Conservation (phyloP, 92 coral and sea anemone species). For the Heliopora coerulea region DNA sequence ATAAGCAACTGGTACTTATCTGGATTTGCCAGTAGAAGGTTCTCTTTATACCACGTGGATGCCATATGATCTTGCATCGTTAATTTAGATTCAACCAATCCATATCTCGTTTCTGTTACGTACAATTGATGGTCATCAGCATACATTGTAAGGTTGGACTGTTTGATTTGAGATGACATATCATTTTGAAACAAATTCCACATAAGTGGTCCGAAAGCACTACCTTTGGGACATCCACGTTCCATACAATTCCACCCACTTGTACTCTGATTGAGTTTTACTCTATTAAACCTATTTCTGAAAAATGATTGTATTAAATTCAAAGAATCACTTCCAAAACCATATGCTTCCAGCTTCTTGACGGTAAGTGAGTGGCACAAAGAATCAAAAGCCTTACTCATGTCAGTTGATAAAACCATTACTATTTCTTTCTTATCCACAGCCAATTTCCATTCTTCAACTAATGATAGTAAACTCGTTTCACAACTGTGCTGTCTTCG, state of each 20-base stretch:
- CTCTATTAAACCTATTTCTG: slow-evolving; percentile 32
- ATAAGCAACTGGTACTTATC: slow-evolving; percentile 27
- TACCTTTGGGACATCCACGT: slow-evolving; percentile 55
- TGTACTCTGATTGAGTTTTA: slow-evolving; percentile 34
- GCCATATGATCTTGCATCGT: neutral
- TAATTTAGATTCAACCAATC: slow-evolving; percentile 1
- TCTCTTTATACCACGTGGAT: slow-evolving; percentile 10
- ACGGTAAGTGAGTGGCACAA: slow-evolving; percentile 39
- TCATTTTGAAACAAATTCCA: slow-evolving; percentile 49
- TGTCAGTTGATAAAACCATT: slow-evolving; percentile 46
- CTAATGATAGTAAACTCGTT: slow-evolving; percentile 40
- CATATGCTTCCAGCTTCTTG: slow-evolving; percentile 48
- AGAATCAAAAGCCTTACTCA: slow-evolving; percentile 49
- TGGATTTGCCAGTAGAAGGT: slow-evolving; percentile 20
- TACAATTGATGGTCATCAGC: slow-evolving; percentile 58
- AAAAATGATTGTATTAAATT: slow-evolving; percentile 36
- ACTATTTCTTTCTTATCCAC: slow-evolving; percentile 35
- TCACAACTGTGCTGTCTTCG: slow-evolving; percentile 44
- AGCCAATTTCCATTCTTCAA: slow-evolving; percentile 49
- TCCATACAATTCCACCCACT: too few relatives aligned
- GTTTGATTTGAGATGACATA: slow-evolving; percentile 26
- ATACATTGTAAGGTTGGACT: slow-evolving; percentile 35
- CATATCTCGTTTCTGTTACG: slow-evolving; percentile 31
- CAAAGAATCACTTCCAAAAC: slow-evolving; percentile 40
- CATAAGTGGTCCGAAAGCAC: slow-evolving; percentile 31